Conservation (phyloP, 2,888 invertebrate species). For the Rhopalosiphum nymphaeae region DNA sequence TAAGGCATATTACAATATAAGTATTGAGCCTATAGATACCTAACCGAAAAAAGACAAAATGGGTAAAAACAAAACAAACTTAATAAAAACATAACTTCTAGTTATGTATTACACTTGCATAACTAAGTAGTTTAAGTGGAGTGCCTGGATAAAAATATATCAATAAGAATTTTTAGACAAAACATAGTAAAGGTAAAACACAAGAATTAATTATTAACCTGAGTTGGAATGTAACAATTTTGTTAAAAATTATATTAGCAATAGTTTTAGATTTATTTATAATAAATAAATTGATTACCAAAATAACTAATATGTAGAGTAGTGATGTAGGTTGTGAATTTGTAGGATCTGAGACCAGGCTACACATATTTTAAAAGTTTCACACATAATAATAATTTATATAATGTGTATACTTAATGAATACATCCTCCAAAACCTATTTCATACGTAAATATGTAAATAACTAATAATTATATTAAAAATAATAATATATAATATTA, state of each 20-base stretch:
- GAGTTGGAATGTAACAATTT: slow-evolving; percentile 49
- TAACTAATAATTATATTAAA: not conserved
- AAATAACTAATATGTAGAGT: not conserved
- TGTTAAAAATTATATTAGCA: not conserved
- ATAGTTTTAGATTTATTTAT: not conserved
- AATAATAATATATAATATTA: no score
- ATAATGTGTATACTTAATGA: not conserved
- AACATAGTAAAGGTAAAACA: not conserved
- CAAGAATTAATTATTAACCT: slow-evolving; percentile 1
- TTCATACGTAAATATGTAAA: not conserved
- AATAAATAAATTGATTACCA: not conserved
- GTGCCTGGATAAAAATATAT: not conserved
- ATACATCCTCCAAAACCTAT: not conserved
- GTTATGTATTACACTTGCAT: not conserved
- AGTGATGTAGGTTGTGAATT: not conserved
- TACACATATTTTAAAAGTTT: not conserved
- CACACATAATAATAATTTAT: not conserved
- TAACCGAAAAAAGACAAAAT: not conserved
- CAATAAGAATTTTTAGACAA: not conserved
- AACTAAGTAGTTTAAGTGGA: not conserved
- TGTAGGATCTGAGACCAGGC: not conserved
- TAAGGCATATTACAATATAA: not conserved
- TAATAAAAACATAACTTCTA: slow-evolving; percentile 15
- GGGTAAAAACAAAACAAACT: slow-evolving; percentile 14
- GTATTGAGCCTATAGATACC: not conserved